A percentile compares a stretch with the other conserved stretches of the same genome.
These are phyloP conservation scores for Siniperca scherzeri DNA, from an alignment of 2,797 vertebrate species.

Conservation along the genomic window DNA sequence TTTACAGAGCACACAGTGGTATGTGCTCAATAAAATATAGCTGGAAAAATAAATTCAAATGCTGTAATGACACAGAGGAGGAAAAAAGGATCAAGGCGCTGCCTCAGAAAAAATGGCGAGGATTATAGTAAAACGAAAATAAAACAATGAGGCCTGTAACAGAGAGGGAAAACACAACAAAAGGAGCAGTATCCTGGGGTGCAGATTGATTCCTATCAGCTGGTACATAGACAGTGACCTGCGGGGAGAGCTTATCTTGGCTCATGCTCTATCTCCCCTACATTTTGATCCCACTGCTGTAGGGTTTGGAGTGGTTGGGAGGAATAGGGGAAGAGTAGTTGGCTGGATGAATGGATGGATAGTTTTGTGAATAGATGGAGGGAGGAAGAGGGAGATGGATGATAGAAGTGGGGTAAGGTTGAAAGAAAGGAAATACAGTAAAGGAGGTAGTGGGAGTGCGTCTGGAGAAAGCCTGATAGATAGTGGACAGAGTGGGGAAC, in stretches of 20 bases:
- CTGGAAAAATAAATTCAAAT: constrained; percentile 37
- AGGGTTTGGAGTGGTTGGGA: constrained; percentile 63
- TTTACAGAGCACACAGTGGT: constrained; percentile 9
- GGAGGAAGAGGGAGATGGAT: constrained; percentile 24
- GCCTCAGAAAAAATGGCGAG: constrained; percentile 49
- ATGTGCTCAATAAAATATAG: constrained; percentile 23
- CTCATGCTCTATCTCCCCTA: constrained; percentile 75
- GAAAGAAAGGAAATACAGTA: constrained; percentile 27
- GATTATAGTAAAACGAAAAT: constrained; percentile 65
- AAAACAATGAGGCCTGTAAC: constrained; percentile 68
- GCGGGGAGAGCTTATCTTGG: constrained; percentile 80
- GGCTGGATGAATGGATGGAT: constrained; percentile 30
- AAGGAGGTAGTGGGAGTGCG: constrained; percentile 22
- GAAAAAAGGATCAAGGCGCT: constrained; percentile 48
- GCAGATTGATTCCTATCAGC: constrained; percentile 83
- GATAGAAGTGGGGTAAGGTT: constrained; percentile 15
- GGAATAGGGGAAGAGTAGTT: constrained; percentile 48
- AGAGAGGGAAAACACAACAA: constrained; percentile 70
- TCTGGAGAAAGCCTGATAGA: constrained; percentile 57
- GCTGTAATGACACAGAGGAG: constrained; percentile 40
- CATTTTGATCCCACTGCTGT: constrained; percentile 77
- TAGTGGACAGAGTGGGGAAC: constrained; percentile 51
- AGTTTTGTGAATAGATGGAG: constrained; percentile 37
- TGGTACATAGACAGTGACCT: constrained; percentile 82
- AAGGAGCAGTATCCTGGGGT: constrained; percentile 74